Percentiles rank a stretch among this genome's conserved stretches.
phyloP scores from a whole-genome alignment of 2,113 vertebrate genomes.

The Terrapene triunguis region DNA sequence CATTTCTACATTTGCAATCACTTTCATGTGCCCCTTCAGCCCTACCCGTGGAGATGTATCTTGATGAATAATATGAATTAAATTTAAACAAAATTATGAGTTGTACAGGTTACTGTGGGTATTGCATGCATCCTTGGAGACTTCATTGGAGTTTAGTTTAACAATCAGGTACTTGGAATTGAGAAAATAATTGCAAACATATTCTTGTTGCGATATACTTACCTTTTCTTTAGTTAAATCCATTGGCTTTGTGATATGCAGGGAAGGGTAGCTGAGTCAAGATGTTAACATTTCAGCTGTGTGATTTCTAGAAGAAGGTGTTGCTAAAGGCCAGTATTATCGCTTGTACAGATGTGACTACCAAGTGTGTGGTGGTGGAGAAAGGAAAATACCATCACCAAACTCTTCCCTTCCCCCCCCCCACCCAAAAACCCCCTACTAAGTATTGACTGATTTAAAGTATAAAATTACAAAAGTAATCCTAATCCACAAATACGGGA shows the following conservation, averaged over 20 bases:
- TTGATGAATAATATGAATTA: conserved; percentile 23
- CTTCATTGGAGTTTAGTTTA: background rate
- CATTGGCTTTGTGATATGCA: background rate
- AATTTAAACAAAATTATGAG: background rate
- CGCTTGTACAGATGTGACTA: background rate
- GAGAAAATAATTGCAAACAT: background rate
- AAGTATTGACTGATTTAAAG: background rate
- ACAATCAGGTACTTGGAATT: background rate
- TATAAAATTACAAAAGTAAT: background rate
- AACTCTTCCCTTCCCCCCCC: too few species aligned
- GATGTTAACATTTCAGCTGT: background rate
- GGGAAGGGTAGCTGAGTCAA: background rate
- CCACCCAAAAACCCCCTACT: background rate
- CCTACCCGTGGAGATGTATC: fast-evolving
- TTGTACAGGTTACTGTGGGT: background rate
- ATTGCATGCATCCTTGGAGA: background rate
- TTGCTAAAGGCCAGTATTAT: background rate
- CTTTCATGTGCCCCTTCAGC: background rate
- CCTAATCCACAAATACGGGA: background rate
- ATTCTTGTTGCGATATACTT: background rate
- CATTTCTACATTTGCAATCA: background rate
- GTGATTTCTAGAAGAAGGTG: background rate
- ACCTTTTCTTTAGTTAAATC: background rate
- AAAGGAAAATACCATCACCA: background rate
- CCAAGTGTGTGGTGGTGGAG: background rate